These are phyloP conservation scores for Furcifer pardalis DNA, from an alignment of 2,797 vertebrate genomes.

Conservation along the genomic window DNA sequence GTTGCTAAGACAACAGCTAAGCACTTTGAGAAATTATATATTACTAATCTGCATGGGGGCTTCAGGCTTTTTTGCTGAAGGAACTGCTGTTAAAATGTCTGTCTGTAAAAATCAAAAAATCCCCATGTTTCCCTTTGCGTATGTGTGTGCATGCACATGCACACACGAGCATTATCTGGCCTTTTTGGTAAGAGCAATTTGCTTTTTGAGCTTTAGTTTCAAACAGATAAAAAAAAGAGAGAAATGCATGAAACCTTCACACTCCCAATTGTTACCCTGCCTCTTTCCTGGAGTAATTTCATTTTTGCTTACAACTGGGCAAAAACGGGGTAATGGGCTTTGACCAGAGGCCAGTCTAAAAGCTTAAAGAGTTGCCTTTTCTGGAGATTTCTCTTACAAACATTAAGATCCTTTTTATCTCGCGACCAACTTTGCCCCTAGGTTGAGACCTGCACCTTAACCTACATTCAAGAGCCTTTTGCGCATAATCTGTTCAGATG, in stretches of 20 bases:
- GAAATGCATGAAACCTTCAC: neutral
- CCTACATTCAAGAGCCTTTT: neutral
- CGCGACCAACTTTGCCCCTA: neutral
- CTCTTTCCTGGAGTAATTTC: neutral
- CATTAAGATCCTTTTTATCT: too few relatives aligned
- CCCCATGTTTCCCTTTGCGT: neutral
- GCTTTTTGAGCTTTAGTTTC: neutral
- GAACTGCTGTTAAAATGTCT: slow-evolving; percentile 21
- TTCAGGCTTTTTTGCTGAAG: slow-evolving; percentile 39
- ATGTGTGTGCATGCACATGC: neutral
- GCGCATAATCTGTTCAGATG: neutral
- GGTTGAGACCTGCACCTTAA: neutral
- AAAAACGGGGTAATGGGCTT: neutral
- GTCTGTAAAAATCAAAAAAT: slow-evolving; percentile 44
- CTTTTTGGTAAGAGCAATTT: neutral
- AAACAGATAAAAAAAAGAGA: neutral
- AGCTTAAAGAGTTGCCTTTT: neutral
- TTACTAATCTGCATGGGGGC: slow-evolving; percentile 37
- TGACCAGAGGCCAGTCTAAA: neutral
- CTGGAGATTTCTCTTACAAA: too few relatives aligned
- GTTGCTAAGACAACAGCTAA: slow-evolving; percentile 67
- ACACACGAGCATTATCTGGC: neutral
- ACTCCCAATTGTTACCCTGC: neutral
- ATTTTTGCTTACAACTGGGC: neutral
- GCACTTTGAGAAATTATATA: slow-evolving; percentile 56